Evolutionary conservation across 2,113 vertebrate genomes (phyloP), one percentile per base, ranked within the genome.

Genomic region (Dicrurus megarhynchus): DNA sequence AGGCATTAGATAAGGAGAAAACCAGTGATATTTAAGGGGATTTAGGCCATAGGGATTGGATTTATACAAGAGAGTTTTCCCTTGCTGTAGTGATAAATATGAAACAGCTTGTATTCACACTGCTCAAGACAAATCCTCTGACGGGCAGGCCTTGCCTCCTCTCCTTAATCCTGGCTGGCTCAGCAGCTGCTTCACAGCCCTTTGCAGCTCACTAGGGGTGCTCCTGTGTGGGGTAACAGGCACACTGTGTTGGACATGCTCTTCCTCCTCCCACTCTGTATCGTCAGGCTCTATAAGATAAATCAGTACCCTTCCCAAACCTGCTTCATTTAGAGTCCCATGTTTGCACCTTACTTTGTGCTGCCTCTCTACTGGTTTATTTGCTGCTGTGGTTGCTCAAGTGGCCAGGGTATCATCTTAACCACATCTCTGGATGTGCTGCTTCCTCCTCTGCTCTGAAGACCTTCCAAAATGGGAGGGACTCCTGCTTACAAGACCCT

Each of bases 201-300:
- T 69, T 30, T 73, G 47, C 33, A 87, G 53, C n/a, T 76, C 28
- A 5, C 16, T 12, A 2, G 28, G 41, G 15, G 3, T 16, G 21
- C 5, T 56, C 41, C 73, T 59, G 28, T 27, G 49, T 46, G 73
- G 18, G 52, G 16, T 44, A 61, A 16, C 16, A 33, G 32, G 11
- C 7, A 39, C 27, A 32, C 3, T 0, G 0, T 9, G 24, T 0
- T 35, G 30, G 20, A 26, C 33, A 8, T 6, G 32, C 7, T 81
- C 20, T 15, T 84, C 24, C 42, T 80, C 20, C 11, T 84, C 30
- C 46, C 32, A 7, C 6, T 68, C 24, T 46, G 28, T 3, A 0
- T 23, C 64, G 35, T 20, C 46, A 61, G 30, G 10, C 5, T 39
- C 41, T n/a, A 0, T 3, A n/a, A n/a, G 8, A 71, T n/a, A 59